A percentile compares a stretch with the other conserved stretches of the same genome.
phyloP scores from a whole-genome alignment of 1,140 invertebrate species.

The Ectropis grisescens region DNA sequence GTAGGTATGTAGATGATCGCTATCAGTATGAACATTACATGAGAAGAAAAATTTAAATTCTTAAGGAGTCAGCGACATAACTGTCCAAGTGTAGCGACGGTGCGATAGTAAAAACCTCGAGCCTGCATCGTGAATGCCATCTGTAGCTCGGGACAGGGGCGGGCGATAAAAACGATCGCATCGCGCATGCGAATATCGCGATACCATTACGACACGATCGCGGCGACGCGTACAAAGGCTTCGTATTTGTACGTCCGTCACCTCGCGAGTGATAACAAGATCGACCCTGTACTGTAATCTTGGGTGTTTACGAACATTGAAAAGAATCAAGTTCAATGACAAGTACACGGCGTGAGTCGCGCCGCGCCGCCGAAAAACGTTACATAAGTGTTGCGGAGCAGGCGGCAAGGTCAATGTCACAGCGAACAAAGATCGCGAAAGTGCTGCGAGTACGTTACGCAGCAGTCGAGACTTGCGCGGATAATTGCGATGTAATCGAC shows the following conservation, averaged over 20 bases:
- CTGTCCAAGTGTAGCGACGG: constrained; percentile 17
- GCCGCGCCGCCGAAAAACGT: constrained; percentile 39
- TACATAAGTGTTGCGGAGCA: constrained; percentile 30
- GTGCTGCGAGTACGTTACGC: constrained; percentile 40
- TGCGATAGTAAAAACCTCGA: constrained; percentile 28
- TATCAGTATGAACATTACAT: not conserved
- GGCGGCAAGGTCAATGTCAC: constrained; percentile 52
- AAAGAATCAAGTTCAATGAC: constrained; percentile 18
- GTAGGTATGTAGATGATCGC: too few relatives aligned
- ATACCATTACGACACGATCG: constrained; percentile 25
- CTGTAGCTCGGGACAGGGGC: constrained; percentile 21
- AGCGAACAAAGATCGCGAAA: constrained; percentile 58
- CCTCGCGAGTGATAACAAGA: constrained; percentile 18
- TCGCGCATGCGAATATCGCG: constrained; percentile 33
- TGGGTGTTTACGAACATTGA: constrained; percentile 13
- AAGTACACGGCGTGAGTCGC: constrained; percentile 17
- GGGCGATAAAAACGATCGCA: constrained; percentile 32
- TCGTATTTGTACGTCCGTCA: constrained; percentile 2
- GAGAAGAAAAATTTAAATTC: constrained; percentile 16
- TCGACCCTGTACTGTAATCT: constrained; percentile 5
- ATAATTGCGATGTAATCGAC: constrained; percentile 62
- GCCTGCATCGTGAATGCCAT: constrained; percentile 27
- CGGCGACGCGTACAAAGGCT: not conserved
- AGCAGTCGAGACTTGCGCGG: constrained; percentile 24
- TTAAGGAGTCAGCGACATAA: constrained; percentile 19